Evolutionary conservation across 2,888 invertebrate species (phyloP).

Genomic region (Pyrrhopygopsis socrates): DNA sequence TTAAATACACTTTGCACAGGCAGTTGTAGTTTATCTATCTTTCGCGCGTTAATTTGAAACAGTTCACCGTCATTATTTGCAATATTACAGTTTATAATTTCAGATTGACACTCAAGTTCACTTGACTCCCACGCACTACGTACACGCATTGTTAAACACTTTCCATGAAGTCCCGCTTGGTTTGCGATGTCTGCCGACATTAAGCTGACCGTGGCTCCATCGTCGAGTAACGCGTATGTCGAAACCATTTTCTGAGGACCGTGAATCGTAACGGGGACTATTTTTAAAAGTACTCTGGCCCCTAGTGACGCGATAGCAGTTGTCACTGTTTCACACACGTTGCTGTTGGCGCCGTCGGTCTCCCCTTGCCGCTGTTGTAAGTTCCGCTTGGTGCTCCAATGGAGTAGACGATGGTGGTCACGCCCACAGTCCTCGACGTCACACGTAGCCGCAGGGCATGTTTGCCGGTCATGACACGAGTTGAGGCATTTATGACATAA

Average conservation of each 20-base stretch:
- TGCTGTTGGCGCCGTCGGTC: neutral
- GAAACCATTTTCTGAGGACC: constrained; percentile 52
- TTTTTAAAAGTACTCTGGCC: constrained; percentile 56
- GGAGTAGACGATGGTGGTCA: neutral
- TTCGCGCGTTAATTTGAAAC: constrained; percentile 11
- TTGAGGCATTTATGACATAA: constrained; percentile 7
- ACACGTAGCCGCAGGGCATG: neutral
- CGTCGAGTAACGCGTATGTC: constrained; percentile 66
- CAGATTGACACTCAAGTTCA: constrained; percentile 18
- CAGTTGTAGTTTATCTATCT: constrained; percentile 35
- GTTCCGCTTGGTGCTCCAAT: neutral
- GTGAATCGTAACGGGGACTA: constrained; percentile 64
- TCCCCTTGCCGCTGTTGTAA: neutral
- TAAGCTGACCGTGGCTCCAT: constrained; percentile 64
- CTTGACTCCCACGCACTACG: constrained; percentile 31
- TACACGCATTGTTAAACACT: neutral
- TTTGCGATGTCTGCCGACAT: constrained; percentile 54
- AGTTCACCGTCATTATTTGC: constrained; percentile 1
- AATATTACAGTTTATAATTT: neutral
- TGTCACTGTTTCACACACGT: neutral
- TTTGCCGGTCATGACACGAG: neutral
- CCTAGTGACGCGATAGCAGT: neutral
- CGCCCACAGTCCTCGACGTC: constrained; percentile 1
- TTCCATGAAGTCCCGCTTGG: constrained; percentile 40
- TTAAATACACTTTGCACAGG: constrained; percentile 20